Conservation (phyloP, 2,888 invertebrate genomes). For the Eugnorisma glareosa region DNA sequence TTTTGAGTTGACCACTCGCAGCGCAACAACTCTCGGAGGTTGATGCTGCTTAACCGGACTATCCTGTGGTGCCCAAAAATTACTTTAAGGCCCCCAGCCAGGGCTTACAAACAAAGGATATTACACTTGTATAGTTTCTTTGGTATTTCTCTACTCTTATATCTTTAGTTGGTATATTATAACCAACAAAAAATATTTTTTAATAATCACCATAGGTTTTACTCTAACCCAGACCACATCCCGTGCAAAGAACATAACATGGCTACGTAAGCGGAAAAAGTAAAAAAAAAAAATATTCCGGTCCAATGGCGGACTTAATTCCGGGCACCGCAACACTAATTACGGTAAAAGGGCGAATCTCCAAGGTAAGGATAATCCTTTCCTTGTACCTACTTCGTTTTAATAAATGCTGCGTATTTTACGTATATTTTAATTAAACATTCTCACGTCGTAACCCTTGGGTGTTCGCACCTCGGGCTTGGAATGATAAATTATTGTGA, state of each 20-base stretch:
- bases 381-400: constrained; percentile 75
- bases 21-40: too few species aligned
- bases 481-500: constrained; percentile 66
- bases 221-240: background rate
- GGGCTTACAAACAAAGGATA: too few species aligned
- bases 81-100: too few species aligned
- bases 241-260: constrained; percentile 12
- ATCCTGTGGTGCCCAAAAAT: too few species aligned
- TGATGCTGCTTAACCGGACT: too few species aligned
- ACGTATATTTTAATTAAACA: constrained; percentile 81
- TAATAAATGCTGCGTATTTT: constrained; percentile 79
- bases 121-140: too few species aligned
- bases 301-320: constrained; percentile 55
- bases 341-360: constrained; percentile 74
- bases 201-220: constrained; percentile 10
- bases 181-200: constrained; percentile 6
- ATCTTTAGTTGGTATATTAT: background rate
- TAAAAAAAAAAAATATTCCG: constrained; percentile 47
- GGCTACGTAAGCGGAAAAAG: constrained; percentile 42
- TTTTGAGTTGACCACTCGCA: too few species aligned
- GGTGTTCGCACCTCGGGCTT: constrained; percentile 63
- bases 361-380: constrained; percentile 77
- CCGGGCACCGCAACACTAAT: constrained; percentile 72
- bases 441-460: constrained; percentile 72
- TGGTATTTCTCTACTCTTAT: background rate